Base-by-base conservation (phyloP, 2,797 vertebrate species). In the Aphelocoma californica region DNA sequence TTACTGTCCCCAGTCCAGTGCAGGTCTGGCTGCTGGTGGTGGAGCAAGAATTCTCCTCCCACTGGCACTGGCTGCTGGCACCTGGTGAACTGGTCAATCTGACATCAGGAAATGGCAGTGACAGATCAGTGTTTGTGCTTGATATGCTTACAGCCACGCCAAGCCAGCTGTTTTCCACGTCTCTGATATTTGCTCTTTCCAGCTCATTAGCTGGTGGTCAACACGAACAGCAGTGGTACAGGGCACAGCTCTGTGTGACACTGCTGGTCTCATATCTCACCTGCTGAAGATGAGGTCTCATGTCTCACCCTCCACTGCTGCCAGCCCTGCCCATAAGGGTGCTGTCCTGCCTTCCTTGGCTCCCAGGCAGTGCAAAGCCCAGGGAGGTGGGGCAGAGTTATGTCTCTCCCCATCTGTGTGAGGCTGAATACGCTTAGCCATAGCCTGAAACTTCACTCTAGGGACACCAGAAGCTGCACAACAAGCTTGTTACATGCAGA, bases 171-270 rank as follows among this genome's bases (percentile, higher is more conserved):
- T 28, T 91, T 85, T 54, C 64, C 44, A 8, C 50, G 0, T 60
- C 50, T 34, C 66, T 47, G 42, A 40, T 90, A 3, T 95, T 82
- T 94, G 25, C 31, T 88, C 40, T 94, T 48, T 80, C 67, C 72
- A 81, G 69, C 53, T 90, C 88, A 60, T 86, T 88, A 94, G 28
- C 38, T 82, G 51, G 28, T 45, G 64, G 66, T 57, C 85, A 81
- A 31, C 54, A 58, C 0, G 3, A 72, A 24, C 51, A 38, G 28
- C 67, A 48, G 67, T 4, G 23, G 14, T 14, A 36, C 0, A 0
- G 29, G 66, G 50, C 36, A 80, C 4, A 1, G 38, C 38, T 65
- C 42, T 4, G 5, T 15, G 62, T 29, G 18, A n/a, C 2, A 0
- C 57, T 28, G 45, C 36, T n/a, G 31, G 25, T 48, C 74, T 75